Base-by-base conservation (phyloP, 2,113 vertebrate species). In the Xiphophorus hellerii region DNA sequence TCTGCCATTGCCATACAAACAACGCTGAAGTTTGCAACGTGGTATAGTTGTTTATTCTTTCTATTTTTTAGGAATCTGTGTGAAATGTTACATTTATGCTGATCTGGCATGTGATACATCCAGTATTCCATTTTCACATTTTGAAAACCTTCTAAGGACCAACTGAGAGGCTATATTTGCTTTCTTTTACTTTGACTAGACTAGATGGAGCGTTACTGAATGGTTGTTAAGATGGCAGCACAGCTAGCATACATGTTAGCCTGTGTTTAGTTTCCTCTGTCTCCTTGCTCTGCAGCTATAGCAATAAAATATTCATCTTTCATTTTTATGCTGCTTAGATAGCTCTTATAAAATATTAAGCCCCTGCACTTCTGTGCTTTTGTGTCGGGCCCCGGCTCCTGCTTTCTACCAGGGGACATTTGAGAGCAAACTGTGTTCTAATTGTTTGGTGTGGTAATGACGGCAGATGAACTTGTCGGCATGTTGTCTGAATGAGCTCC, bases 261-360 rank as follows among this genome's bases (percentile, higher is more conserved):
- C 42, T 58, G 51, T 78, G 75, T 88, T 84, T 75, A 76, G 73
- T 82, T 73, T 77, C 70, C 66, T 73, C 66, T 62, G 66, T 78
- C 71, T 33, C 30, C 73, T 64, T 15, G 22, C 58, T 66, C 72
- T 37, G 89, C 78, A 71, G 60, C 80, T 74, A 78, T 84, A 75
- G 71, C 66, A 60, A 89, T 93, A 54, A 91, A 93, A 90, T 84
- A 91, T 91, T 86, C 30, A 90, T 87, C 78, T 74, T 0, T 54
- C 66, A 84, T 91, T 90, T 68, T 90, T 80, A 78, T 90, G 80
- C 80, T 25, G 73, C 76, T 69, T 85, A 74, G 86, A 87, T 87
- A 73, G 76, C 66, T 76, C 72, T 80, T 82, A 92, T 93, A 66
- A 92, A 93, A 93, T 85, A 92, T 92, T 84, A 83, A 92, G 30